Conservation (phyloP, 2,888 invertebrate genomes). For the Formica aserva region DNA sequence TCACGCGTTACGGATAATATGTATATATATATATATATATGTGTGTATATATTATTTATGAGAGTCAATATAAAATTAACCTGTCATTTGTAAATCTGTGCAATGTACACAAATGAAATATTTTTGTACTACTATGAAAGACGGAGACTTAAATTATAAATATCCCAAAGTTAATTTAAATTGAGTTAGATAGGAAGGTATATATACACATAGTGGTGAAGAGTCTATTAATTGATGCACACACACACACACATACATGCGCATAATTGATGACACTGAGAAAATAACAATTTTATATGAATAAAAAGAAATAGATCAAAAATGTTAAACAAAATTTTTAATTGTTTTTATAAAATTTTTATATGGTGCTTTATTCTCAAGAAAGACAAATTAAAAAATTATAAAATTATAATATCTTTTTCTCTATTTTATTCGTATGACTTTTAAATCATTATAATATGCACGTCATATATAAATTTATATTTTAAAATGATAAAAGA, state of each 20-base stretch:
- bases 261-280: not conserved
- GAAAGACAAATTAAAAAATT: not conserved
- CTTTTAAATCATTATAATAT: not conserved
- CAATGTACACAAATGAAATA: constrained; percentile 32
- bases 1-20: constrained; percentile 46
- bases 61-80: constrained; percentile 44
- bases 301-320: not conserved
- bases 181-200: not conserved
- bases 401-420: not conserved
- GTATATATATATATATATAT: constrained; percentile 56
- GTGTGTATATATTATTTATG: constrained; percentile 37
- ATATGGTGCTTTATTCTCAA: not conserved
- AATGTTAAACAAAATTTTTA: not conserved
- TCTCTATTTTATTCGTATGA: not conserved
- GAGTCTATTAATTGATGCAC: not conserved
- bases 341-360: not conserved
- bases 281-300: not conserved
- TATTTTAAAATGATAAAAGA: not conserved
- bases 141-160: not conserved
- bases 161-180: not conserved
- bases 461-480: not conserved
- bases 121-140: constrained; percentile 44
- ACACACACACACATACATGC: no score
- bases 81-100: constrained; percentile 26
- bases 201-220: not conserved